These are phyloP conservation scores for Garra rufa DNA, from an alignment of 2,113 vertebrate genomes.

Conservation along the genomic window DNA sequence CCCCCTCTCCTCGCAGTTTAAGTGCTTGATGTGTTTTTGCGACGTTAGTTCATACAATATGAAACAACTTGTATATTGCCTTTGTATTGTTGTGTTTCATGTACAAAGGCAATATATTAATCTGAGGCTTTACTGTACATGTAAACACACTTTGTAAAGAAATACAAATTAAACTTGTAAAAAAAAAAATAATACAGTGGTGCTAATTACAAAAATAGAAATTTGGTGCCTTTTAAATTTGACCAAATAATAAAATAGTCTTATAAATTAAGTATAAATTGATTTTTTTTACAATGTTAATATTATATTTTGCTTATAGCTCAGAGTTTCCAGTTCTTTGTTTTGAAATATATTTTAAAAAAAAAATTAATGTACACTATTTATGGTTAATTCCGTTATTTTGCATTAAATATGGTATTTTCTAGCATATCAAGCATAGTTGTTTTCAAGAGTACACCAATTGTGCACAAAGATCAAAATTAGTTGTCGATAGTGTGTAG, in stretches of 20 bases:
- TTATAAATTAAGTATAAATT: too few relatives aligned
- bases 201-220: background rate
- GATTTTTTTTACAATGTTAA: background rate
- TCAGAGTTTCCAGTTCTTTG: background rate
- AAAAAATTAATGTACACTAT: background rate
- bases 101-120: background rate
- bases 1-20: background rate
- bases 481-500: too few relatives aligned
- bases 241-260: background rate
- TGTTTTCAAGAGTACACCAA: too few relatives aligned
- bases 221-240: background rate
- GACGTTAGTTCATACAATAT: background rate
- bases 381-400: too few relatives aligned
- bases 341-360: background rate
- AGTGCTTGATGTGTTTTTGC: background rate
- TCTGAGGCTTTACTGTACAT: background rate
- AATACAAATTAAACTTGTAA: background rate
- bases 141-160: background rate
- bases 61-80: background rate
- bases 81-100: background rate
- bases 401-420: too few relatives aligned
- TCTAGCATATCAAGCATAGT: too few relatives aligned
- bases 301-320: background rate
- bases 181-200: background rate
- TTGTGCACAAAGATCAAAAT: too few relatives aligned